phyloP scores from a whole-genome alignment of 2,888 invertebrate species.

The Tenthredo notha region DNA sequence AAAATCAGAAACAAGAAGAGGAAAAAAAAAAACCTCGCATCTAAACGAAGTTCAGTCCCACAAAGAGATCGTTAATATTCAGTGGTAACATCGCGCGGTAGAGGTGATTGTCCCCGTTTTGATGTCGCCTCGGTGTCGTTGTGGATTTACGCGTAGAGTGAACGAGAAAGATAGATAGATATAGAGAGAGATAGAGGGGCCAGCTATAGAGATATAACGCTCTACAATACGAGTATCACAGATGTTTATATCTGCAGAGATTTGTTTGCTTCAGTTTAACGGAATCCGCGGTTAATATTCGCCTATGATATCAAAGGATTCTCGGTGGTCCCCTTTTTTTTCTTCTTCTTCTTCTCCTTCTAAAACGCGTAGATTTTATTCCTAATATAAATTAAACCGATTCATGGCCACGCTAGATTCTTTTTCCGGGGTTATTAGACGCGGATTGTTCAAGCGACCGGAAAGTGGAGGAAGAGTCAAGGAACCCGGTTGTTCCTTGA shows the following conservation, averaged over 20 bases:
- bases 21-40: neutral
- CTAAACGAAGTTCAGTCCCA: slow-evolving; percentile 34
- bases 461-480: slow-evolving; percentile 46
- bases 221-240: slow-evolving; percentile 20
- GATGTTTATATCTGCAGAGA: neutral
- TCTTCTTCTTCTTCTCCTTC: neutral
- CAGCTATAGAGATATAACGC: neutral
- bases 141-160: slow-evolving; percentile 2
- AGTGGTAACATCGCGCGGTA: slow-evolving; percentile 45
- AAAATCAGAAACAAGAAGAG: neutral
- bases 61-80: slow-evolving; percentile 51
- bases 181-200: neutral
- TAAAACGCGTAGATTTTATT: neutral
- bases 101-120: slow-evolving; percentile 52
- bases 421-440: slow-evolving; percentile 30
- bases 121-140: slow-evolving; percentile 39
- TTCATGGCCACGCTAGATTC: neutral
- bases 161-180: slow-evolving; percentile 35
- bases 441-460: slow-evolving; percentile 21
- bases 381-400: neutral
- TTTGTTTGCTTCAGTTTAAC: neutral
- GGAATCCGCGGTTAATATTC: neutral
- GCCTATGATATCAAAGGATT: neutral
- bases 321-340: neutral
- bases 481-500: slow-evolving; percentile 32